Percentiles rank a stretch among this genome's conserved stretches.
phyloP scores from a whole-genome alignment of 30 jellyfish, hydroid and myxozoan genomes.

The Cassiopea xamachana region DNA sequence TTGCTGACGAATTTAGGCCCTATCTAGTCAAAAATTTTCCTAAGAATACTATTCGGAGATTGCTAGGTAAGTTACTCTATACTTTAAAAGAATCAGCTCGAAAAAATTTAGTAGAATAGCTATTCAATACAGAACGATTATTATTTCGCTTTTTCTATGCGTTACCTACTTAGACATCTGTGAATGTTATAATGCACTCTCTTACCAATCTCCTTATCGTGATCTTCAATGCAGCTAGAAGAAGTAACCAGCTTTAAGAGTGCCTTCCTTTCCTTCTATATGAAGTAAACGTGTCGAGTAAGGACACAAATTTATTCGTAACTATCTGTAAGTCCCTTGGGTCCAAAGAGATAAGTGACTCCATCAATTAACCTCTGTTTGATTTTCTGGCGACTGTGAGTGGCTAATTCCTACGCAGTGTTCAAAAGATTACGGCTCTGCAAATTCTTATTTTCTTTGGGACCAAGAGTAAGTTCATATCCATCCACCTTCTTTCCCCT shows the following conservation, averaged over 20 bases:
- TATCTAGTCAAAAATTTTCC: too few species aligned
- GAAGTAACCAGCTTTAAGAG: neutral
- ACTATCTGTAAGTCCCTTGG: neutral
- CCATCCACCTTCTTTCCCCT: neutral
- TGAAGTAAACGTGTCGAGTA: neutral
- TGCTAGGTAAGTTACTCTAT: too few species aligned
- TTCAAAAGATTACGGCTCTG: neutral
- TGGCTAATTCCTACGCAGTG: conserved; percentile 2
- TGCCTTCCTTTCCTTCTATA: neutral
- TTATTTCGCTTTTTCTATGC: too few species aligned
- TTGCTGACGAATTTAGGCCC: too few species aligned
- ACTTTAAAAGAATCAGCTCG: too few species aligned
- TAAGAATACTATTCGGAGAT: too few species aligned
- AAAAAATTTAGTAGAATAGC: too few species aligned
- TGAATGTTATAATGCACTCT: neutral
- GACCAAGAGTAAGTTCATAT: too few species aligned
- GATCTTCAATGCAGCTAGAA: neutral
- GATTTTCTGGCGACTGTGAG: neutral
- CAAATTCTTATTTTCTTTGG: too few species aligned
- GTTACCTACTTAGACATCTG: too few species aligned
- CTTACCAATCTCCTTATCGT: neutral
- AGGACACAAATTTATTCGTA: neutral
- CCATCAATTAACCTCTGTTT: neutral
- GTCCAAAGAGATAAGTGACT: neutral
- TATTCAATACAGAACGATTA: too few species aligned